Percentiles rank a stretch among this genome's conserved stretches.
These are phyloP conservation scores for Alectoris magna DNA, from an alignment of 2,797 vertebrate species.

Conservation along the genomic window DNA sequence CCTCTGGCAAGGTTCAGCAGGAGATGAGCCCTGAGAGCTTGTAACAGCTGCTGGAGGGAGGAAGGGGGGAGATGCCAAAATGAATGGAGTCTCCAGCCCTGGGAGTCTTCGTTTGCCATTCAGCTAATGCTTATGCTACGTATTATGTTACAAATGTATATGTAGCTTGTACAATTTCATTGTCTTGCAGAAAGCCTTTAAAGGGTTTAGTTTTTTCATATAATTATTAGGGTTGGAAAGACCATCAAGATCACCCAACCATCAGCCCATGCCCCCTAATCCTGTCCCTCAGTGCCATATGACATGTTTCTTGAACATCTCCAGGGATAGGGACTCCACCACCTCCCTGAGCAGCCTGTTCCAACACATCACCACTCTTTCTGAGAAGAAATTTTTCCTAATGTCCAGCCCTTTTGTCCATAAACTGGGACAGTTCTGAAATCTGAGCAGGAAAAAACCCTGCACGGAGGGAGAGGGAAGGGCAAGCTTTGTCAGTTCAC, in stretches of 20 bases:
- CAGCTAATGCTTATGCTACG: background rate
- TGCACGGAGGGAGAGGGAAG: background rate
- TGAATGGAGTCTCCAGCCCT: background rate
- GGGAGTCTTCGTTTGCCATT: background rate
- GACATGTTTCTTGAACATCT: too few relatives aligned
- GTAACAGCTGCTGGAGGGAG: background rate
- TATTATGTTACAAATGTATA: background rate
- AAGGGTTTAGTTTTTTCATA: background rate
- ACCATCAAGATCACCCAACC: too few relatives aligned
- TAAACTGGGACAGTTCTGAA: background rate
- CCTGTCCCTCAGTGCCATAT: too few relatives aligned
- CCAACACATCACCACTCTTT: too few relatives aligned
- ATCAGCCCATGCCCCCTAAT: too few relatives aligned
- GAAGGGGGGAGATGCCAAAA: background rate
- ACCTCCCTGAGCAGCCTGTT: too few relatives aligned
- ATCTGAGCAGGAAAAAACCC: fast-evolving
- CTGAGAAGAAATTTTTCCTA: too few relatives aligned
- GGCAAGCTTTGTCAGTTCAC: fast-evolving
- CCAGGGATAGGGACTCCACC: too few relatives aligned
- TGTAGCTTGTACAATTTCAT: background rate
- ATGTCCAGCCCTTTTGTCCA: background rate
- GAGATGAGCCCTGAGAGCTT: background rate
- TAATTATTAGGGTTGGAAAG: too few relatives aligned
- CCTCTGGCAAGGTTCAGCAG: background rate
- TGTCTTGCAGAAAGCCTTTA: background rate